Evolutionary conservation across 2,797 vertebrate species (phyloP), one percentile per base, ranked within the genome.

Genomic region (Delichon dasypus): DNA sequence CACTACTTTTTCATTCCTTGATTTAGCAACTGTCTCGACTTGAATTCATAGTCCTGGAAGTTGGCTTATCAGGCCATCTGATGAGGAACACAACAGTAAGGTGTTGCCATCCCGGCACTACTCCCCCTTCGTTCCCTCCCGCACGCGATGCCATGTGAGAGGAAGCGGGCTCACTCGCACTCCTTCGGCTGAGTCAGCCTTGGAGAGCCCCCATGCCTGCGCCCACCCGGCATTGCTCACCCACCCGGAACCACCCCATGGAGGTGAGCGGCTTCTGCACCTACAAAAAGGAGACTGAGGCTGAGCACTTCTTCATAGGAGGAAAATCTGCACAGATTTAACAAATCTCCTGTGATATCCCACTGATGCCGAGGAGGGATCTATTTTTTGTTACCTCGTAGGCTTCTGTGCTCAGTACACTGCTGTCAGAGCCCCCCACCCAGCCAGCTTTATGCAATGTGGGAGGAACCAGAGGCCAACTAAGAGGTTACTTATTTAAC

Each of bases 151-250:
- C 95, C 68, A 17, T 93, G 95, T 95, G 94, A 91, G 87, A 91
- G 64, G 95, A 86, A 93, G 89, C 0, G 0, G 8, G 72, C 81
- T n/a, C 95, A 82, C 85, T 93, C 65, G 61, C 27, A 23, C 85
- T 91, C 92, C 30, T 85, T 81, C 20, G 13, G 94, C 88, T 97
- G 95, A 97, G 94, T 97, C 95, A 97, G 85, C 88, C 83, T 55
- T 0, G 16, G 71, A 34, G 55, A 78, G 83, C 87, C 70, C 82
- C 96, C 94, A 73, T 15, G 9, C 92, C 90, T 89, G 86, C 67
- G 1, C 91, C 94, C 78, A 36, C 90, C 77, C 12, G 4, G 48
- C 86, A 76, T 36, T 38, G 13, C 85, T 89, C 62, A 18, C 90
- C 95, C 89, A 87, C 86, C 90, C 13, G 0, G 53, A 73, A 78